Percentiles rank a stretch among this genome's conserved stretches.
phyloP scores from a whole-genome alignment of 2,113 vertebrate species.

The Chaenocephalus aceratus region DNA sequence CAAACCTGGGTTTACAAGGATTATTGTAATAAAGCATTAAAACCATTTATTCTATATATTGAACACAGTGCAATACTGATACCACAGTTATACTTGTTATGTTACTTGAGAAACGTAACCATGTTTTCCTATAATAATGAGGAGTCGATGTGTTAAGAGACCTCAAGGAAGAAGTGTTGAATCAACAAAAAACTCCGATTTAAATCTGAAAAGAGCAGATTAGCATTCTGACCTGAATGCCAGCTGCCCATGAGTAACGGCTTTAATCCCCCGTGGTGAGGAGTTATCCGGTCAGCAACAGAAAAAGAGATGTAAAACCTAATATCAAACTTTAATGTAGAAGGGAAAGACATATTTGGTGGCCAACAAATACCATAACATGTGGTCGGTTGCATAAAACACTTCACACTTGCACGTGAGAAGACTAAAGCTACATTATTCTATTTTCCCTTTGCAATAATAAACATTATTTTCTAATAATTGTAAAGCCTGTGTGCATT shows the following conservation, averaged over 20 bases:
- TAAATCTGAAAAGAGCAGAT: not conserved
- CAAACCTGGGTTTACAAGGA: not conserved
- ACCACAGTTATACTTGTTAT: not conserved
- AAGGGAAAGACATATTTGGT: not conserved
- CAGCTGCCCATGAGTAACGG: too few relatives aligned
- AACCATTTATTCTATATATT: too few relatives aligned
- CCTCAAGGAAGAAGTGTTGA: not conserved
- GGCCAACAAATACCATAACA: not conserved
- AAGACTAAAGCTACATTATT: not conserved
- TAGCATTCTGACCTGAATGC: too few relatives aligned
- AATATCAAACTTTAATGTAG: not conserved
- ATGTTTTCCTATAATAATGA: not conserved
- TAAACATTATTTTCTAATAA: not conserved
- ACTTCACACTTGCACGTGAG: not conserved
- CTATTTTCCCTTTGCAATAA: not conserved
- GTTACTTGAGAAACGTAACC: not conserved
- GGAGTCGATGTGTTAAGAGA: too few relatives aligned
- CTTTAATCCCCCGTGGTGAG: too few relatives aligned
- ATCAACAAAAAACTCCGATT: not conserved
- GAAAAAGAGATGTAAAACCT: not conserved
- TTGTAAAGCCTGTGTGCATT: not conserved
- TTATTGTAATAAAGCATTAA: too few relatives aligned
- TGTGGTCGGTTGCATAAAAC: not conserved
- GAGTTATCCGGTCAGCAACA: too few relatives aligned
- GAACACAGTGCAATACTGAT: not conserved